Base-by-base conservation (phyloP, 2,888 invertebrate species). In the Platycheirus rosarum region DNA sequence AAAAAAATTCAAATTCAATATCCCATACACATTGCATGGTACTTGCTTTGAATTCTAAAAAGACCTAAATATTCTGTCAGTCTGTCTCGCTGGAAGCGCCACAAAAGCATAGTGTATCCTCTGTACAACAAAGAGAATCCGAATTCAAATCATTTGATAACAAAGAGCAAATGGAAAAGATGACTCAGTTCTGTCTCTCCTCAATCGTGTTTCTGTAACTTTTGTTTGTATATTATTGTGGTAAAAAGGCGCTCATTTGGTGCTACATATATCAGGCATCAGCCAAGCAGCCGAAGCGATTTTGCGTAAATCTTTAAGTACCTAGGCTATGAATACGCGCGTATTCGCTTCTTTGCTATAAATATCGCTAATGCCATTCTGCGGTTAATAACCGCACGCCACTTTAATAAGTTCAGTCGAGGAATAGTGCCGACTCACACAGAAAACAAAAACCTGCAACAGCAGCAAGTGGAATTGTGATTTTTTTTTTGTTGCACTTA, bases 311-410 rank as follows among this genome's bases (percentile, higher is more conserved):
- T 65, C 65, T 65, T 76, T 76, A 71, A 80, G 65, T 66, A 76
- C 60, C 44, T 60, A 23, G 42, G 18, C 62, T 62, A 53, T 68
- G 53, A 51, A 48, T 60, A 62, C 55, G 49, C 23, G 23, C 14
- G 40, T 26, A 57, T 77, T 70, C 71, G 55, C 60, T 23, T 70
- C 71, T 82, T 73, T 37, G 62, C 77, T 82, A 82, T 82, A 82
- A 77, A 82, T 82, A 82, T 82, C 77, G 77, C 68, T 77, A 82
- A 77, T 77, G 82, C 77, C 49, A 82, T 82, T 82, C 32, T 82
- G 82, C 82, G 82, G 82, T 82, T 82, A 82, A 73, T 82, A 82
- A 82, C 77, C 82, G 82, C 82, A 63, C 63, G 49, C 35, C 68
- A 77, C 63, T 82, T 82, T 77, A 77, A 57, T 77, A 71, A 62